Evolutionary conservation across 2,113 vertebrate genomes (phyloP), one percentile per base, ranked within the genome.

Genomic region (Xenopus tropicalis): DNA sequence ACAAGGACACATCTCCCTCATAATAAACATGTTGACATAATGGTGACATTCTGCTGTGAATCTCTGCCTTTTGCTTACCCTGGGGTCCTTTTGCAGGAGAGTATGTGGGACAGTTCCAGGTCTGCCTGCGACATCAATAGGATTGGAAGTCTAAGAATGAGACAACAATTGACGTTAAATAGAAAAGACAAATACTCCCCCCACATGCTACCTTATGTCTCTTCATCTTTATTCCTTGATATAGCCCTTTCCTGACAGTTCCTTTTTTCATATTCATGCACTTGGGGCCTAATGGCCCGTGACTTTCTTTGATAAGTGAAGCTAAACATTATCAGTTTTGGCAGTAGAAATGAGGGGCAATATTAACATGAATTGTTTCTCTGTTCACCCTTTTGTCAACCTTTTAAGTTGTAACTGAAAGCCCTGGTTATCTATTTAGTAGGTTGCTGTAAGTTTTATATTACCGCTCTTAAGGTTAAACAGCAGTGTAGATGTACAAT

Each of bases 1-100:
- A 76, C 73, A 76, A 76, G 59, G 66, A 56, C 58, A 69, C 52
- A 69, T 54, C n/a, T 59, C 43, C 51, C 72, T 56, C 44, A 69
- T 61, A 54, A 69, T 58, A 76, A 69, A 69, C 12, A 76, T 56
- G 58, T 76, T 76, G 73, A 76, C 66, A 76, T 69, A 76, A 76
- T 69, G 73, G 73, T 76, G 66, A 69, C 73, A 76, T 51, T 69
- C 22, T 23, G 24, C 8, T 61, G n/a, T 20, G 37, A 69, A 43
- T 61, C 20, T 69, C 43, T 54, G 29, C 11, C 66, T 69, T 63
- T 46, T 46, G 87, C 91, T 79, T 88, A 98, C 97, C 94, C 97
- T 91, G 25, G 96, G 97, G 88, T 99, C 97, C 84, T 99, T 99
- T 78, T 98, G 96, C 62, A 99, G 89, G 17, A 99, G 92, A 11